Base-by-base conservation (phyloP, 2,797 vertebrate genomes). In the Channa striata region DNA sequence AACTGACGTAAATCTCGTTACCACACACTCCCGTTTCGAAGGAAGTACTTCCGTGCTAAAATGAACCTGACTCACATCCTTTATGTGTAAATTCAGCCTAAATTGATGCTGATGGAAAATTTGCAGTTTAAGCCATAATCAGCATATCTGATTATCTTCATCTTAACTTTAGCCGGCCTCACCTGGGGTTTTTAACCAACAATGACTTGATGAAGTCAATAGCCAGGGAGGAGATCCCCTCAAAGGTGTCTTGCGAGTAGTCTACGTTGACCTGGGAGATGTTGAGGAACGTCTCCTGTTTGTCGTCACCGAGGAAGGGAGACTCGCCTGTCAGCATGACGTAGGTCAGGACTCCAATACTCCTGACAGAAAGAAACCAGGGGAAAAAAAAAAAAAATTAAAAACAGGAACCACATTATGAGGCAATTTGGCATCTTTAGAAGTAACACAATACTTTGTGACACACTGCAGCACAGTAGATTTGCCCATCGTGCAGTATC, bases 231-330 rank as follows among this genome's bases (percentile, higher is more conserved):
- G 95, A 96, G 60, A 96, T 87, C 12, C 92, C 95, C 36, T 95
- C 91, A 34, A 96, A 96, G 0, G 91, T 91, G 16, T 95, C 95
- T 42, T 94, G 80, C 0, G 94, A 92, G 80, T 95, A 96, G 80
- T 95, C 93, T 0, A 95, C 78, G 21, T 91, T 95, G 80, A 94
- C 93, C 51, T 94, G 94, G 46, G 95, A 96, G 84, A 96, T 92
- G 89, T 96, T 96, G 34, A 96, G 92, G 84, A 92, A 96, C 0
- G 95, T 96, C 89, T 94, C 87, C 85, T 96, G 95, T 43, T 95
- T 95, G 57, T 90, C 70, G 2, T 94, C 91, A 0, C 95, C 95
- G 80, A 93, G 69, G 83, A 96, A 96, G 0, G 95, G 95, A 16
- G 95, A 96, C 72, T 91, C 90, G 0, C 95, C 94, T 0, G 95